Percentiles rank a stretch among this genome's conserved stretches.
Evolutionary conservation across 1,140 invertebrate species (phyloP).

Genomic region (Lineus longissimus): DNA sequence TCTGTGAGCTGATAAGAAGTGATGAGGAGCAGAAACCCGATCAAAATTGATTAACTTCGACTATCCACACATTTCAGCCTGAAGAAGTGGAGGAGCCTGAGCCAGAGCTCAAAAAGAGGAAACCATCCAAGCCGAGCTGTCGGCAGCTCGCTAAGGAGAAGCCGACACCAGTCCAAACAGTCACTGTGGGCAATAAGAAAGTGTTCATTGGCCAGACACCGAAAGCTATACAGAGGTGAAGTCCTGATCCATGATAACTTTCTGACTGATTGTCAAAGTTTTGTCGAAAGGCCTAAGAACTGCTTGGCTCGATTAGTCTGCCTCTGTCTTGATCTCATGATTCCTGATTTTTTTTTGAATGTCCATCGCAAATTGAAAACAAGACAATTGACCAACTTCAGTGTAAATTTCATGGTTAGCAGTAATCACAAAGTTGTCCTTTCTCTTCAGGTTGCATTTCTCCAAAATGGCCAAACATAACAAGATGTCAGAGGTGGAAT

Average conservation of each 20-base stretch:
- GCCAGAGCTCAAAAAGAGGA: neutral
- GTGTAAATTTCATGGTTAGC: neutral
- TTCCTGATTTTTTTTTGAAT: no score
- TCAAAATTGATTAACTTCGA: neutral
- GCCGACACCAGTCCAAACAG: constrained; percentile 22
- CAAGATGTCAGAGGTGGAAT: neutral
- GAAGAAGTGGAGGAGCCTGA: neutral
- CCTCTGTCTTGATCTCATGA: no score
- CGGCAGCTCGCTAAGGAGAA: constrained; percentile 11
- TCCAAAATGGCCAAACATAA: neutral
- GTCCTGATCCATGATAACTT: neutral
- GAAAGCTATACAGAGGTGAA: constrained; percentile 32
- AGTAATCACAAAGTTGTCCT: neutral
- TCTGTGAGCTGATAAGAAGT: neutral
- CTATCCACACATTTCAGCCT: neutral
- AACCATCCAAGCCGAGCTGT: neutral
- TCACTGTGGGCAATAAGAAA: constrained; percentile 24
- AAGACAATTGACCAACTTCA: no score
- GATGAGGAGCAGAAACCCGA: neutral
- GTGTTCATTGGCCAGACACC: constrained; percentile 42
- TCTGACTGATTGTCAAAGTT: no score
- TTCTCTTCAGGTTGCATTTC: constrained; percentile 15
- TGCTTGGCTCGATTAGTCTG: no score
- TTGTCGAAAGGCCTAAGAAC: no score
- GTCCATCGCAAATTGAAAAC: no score